Evolutionary conservation across 2,888 invertebrate genomes (phyloP).

Genomic region (Halictus ligatus): DNA sequence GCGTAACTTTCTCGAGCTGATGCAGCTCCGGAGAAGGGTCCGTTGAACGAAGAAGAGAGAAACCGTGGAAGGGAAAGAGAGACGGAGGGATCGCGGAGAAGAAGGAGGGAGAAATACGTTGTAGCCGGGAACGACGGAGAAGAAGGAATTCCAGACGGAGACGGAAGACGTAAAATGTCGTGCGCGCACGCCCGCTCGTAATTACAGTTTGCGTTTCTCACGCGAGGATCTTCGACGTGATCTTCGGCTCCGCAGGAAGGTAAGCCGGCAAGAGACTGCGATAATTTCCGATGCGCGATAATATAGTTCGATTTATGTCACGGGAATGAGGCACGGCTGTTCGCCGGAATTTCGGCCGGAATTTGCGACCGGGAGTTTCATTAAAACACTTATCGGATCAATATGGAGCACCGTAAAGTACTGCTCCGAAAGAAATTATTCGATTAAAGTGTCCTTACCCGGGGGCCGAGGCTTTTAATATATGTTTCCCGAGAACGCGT

Average conservation of each 20-base stretch:
- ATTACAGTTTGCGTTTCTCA: slow-evolving; percentile 75
- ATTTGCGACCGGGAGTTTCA: slow-evolving; percentile 21
- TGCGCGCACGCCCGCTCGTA: slow-evolving; percentile 70
- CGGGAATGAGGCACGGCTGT: slow-evolving; percentile 40
- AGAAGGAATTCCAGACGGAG: slow-evolving; percentile 39
- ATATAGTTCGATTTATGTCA: slow-evolving; percentile 69
- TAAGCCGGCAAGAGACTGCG: slow-evolving; percentile 47
- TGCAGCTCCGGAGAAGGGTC: slow-evolving; percentile 20
- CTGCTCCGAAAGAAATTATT: slow-evolving; percentile 12
- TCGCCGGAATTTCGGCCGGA: slow-evolving; percentile 47
- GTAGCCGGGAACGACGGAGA: slow-evolving; percentile 16
- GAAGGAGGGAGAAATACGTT: not conserved
- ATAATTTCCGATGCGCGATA: slow-evolving; percentile 69
- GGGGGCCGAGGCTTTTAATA: not conserved
- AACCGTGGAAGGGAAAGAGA: not conserved
- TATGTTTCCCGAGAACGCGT: not conserved
- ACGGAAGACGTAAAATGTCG: slow-evolving; percentile 67
- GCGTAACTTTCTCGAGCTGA: slow-evolving; percentile 60
- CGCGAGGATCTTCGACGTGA: slow-evolving; percentile 72
- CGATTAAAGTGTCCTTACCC: slow-evolving; percentile 8
- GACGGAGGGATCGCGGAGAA: slow-evolving; percentile 9
- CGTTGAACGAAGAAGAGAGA: not conserved
- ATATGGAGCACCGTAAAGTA: slow-evolving; percentile 5
- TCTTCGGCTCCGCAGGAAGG: slow-evolving; percentile 61
- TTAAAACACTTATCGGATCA: slow-evolving; percentile 9